Evolutionary conservation across 2,888 invertebrate genomes (phyloP).

Genomic region (Andrena flavipes): DNA sequence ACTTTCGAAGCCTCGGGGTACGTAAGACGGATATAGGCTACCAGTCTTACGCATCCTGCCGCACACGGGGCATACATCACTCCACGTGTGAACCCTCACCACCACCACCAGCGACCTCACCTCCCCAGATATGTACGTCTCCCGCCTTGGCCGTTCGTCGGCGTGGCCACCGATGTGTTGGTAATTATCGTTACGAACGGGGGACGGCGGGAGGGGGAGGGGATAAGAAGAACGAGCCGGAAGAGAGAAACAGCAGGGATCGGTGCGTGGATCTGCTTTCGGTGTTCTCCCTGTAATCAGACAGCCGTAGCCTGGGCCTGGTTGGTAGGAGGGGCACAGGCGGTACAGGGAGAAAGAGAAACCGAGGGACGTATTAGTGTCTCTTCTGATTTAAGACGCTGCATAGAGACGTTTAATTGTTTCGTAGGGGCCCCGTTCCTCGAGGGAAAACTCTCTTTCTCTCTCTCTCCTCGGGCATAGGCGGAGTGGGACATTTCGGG

Average conservation of each 20-base stretch:
- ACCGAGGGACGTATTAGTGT: constrained; percentile 58
- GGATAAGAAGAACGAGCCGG: constrained; percentile 71
- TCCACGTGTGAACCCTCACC: constrained; percentile 72
- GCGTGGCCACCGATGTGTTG: constrained; percentile 62
- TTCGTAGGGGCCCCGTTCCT: not conserved
- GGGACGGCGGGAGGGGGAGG: not conserved
- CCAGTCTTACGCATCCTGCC: constrained; percentile 78
- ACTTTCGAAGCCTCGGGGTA: constrained; percentile 73
- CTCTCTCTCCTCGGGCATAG: not conserved
- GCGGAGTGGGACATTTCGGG: not conserved
- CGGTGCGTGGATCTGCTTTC: constrained; percentile 72
- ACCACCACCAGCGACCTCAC: constrained; percentile 46
- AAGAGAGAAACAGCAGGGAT: constrained; percentile 73
- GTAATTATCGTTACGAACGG: constrained; percentile 77
- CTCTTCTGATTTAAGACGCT: constrained; percentile 52
- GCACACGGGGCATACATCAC: constrained; percentile 76
- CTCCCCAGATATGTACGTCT: constrained; percentile 38
- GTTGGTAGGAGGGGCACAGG: constrained; percentile 41
- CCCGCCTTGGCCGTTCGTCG: constrained; percentile 9
- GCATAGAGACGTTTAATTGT: constrained; percentile 37
- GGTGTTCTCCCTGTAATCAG: constrained; percentile 76
- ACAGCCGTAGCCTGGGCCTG: constrained; percentile 52
- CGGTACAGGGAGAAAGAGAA: constrained; percentile 49
- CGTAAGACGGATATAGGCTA: constrained; percentile 76
- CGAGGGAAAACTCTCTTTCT: not conserved